Conservation (phyloP, 2,888 invertebrate genomes). For the Syritta pipiens region DNA sequence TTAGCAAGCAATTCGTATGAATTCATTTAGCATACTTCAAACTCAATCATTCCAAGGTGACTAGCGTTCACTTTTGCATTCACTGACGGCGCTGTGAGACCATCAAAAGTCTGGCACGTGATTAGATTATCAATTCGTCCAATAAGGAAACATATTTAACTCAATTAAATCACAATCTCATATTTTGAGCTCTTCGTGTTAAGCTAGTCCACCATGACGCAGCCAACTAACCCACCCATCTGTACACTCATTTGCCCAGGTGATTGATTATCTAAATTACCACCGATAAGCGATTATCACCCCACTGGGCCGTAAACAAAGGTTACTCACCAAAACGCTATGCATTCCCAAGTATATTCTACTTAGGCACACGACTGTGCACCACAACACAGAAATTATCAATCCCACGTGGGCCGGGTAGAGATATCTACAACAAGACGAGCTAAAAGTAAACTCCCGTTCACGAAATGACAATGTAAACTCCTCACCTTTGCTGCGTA, state of each 20-base stretch:
- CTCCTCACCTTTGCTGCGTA: constrained; percentile 83
- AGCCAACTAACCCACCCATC: too few species aligned
- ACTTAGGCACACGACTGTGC: constrained; percentile 89
- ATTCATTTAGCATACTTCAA: too few species aligned
- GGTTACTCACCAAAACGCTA: constrained; percentile 86
- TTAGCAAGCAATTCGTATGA: too few species aligned
- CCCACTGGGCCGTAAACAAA: too few species aligned
- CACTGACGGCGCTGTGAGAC: neutral
- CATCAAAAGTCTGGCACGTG: neutral
- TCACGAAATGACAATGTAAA: constrained; percentile 1
- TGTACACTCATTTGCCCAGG: neutral
- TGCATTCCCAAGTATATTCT: constrained; percentile 96
- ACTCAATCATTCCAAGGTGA: neutral
- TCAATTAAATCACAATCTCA: neutral
- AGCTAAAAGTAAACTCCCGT: too few species aligned
- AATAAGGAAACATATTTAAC: constrained; percentile 10
- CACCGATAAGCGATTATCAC: neutral
- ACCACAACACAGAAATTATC: constrained; percentile 84
- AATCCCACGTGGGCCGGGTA: constrained; percentile 83
- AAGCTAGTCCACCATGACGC: too few species aligned
- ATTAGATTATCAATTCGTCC: neutral
- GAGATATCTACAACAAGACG: constrained; percentile 83
- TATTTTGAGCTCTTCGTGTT: too few species aligned
- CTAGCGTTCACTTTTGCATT: neutral
- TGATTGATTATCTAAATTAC: constrained; percentile 4